These are phyloP conservation scores for Melinaea marsaeus DNA, from an alignment of 2,888 invertebrate species.

Conservation along the genomic window DNA sequence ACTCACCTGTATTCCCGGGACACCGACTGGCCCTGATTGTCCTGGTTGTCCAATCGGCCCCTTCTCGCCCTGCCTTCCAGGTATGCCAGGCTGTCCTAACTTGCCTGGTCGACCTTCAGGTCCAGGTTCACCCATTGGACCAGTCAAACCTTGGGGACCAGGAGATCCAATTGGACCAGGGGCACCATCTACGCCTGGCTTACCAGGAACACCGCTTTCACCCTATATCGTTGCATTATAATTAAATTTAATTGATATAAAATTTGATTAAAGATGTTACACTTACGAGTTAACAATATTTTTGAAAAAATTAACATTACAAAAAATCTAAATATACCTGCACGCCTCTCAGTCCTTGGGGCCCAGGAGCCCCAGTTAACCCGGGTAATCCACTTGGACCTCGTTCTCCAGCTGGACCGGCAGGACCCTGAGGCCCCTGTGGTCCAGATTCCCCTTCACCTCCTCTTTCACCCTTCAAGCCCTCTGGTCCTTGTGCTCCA, in stretches of 20 bases:
- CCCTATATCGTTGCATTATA: slow-evolving; percentile 66
- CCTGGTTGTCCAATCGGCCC: slow-evolving; percentile 83
- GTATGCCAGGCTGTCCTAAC: slow-evolving; percentile 83
- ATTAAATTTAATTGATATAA: no score
- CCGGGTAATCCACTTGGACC: slow-evolving; percentile 81
- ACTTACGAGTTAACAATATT: no score
- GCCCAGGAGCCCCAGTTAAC: slow-evolving; percentile 80
- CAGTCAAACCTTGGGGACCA: slow-evolving; percentile 83
- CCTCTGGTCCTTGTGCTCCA: slow-evolving; percentile 84
- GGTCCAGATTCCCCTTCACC: slow-evolving; percentile 83
- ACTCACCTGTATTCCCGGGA: slow-evolving; percentile 82
- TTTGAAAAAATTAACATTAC: no score
- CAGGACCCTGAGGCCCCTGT: slow-evolving; percentile 82
- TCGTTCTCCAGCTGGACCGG: slow-evolving; percentile 83
- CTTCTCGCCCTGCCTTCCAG: slow-evolving; percentile 87
- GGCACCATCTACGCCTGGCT: slow-evolving; percentile 85
- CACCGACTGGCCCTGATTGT: slow-evolving; percentile 80
- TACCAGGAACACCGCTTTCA: slow-evolving; percentile 84
- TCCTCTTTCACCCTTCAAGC: slow-evolving; percentile 86
- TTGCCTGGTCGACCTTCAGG: slow-evolving; percentile 82
- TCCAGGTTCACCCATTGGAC: slow-evolving; percentile 79
- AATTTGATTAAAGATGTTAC: no score
- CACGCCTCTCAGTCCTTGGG: slow-evolving; percentile 80
- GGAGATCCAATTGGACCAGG: slow-evolving; percentile 81
- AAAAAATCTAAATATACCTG: slow-evolving; percentile 56